Evolutionary conservation across 2,797 vertebrate genomes (phyloP), one percentile per base, ranked within the genome.

Genomic region (Hydrophis major): DNA sequence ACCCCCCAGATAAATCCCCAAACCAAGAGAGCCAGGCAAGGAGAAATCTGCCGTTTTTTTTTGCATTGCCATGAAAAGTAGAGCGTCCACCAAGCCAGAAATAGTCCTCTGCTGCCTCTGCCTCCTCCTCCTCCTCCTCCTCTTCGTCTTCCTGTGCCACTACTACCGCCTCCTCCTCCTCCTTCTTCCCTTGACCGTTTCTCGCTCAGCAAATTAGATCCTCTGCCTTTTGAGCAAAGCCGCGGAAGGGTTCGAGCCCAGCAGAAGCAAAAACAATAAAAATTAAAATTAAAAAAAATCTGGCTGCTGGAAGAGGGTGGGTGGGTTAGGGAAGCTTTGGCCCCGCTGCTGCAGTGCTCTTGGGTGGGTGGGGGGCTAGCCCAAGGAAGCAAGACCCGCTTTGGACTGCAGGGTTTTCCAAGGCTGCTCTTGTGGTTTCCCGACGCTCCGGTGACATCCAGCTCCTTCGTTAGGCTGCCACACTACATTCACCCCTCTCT

Each of bases 41-140:
- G 97, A 98, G 98, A 98, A 97, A 99, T 98, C 98, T 98, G 98
- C 98, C 98, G 98, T 97, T 98, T 98, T 98, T 98, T 98, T 98
- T 97, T 98, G 98, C 99, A 99, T 99, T 98, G 99, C 98, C 98
- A 98, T 98, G 97, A 97, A 97, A 98, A 97, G 97, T 94, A 96
- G 98, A 98, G 98, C 98, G 98, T 99, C 98, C 98, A 98, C 97
- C 97, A 97, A 98, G 98, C 98, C 98, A 97, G 97, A 97, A 97
- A 96, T 95, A 97, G 96, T 94, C 97, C 97, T 97, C 96, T 89
- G 16, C 74, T 89, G 89, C 78, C 92, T 94, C 60, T 92, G 60
- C 92, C 90, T 88, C 90, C 91, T 87, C 90, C 74, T 90, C 94
- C 90, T 89, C 90, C 92, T 89, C 90, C 92, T 88, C 91, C 78